Base-by-base conservation (phyloP, 2,888 invertebrate species). In the Leucoptera coffeella region DNA sequence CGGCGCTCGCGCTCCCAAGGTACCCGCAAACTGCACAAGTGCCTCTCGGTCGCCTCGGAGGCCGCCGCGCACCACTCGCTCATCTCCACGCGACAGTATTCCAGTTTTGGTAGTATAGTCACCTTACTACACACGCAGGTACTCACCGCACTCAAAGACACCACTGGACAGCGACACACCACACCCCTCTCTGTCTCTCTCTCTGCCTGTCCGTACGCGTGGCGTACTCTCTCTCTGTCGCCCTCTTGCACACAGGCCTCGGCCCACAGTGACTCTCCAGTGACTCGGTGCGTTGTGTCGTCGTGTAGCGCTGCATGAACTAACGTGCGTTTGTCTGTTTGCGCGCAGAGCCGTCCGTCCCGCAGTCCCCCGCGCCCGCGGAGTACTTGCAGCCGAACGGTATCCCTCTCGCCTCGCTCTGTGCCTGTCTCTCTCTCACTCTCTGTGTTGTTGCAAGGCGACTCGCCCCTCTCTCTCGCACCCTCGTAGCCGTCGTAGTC, bases 91-190 rank as follows among this genome's bases (percentile, higher is more conserved):
- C 82, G 87, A 77, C 87, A 87, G 80, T 88, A 87, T 85, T 86
- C 85, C 86, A 88, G 87, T 85, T 86, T 88, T 85, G 87, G 87
- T 87, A 88, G 86, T 87, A 87, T 82, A 79, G 80, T 77, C 79
- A 80, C 78, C 78, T 72, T 67, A 53, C 29, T 28, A 24, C 50
- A 45, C 41, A 41, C 37, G 21, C 24, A 6, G 40, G 36, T 39
- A 43, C 47, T 26, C 25, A 26, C 47, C 54, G 54, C 53, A 7
- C 17, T 17, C 17, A 80, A 88, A 87, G 85, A 86, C 85, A 43
- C 52, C 58, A 58, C 59, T 53, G 55, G 54, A 51, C 64, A 61
- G 60, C 64, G 64, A 65, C 64, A 64, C 86, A 87, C n/a, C n/a
- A n/a, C n/a, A 59, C 62, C 62, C 64, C 62, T 64, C 41, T 34